Conservation (phyloP, 2,113 vertebrate genomes). For the Lasiurus borealis region DNA sequence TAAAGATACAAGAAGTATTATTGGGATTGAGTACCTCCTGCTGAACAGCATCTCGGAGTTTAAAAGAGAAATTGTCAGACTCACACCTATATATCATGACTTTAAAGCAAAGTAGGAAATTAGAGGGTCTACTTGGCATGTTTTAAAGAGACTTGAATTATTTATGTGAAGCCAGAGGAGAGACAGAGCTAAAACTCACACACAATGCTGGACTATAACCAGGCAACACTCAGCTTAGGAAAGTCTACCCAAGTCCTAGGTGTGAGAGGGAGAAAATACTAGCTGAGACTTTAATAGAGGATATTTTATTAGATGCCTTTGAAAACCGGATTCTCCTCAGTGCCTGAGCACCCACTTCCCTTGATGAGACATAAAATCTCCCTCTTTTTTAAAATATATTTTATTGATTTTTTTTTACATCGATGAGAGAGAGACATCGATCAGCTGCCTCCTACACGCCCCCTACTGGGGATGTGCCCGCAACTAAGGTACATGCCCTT, state of each 20-base stretch:
- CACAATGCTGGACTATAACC: not conserved
- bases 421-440: too few relatives aligned
- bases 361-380: not conserved
- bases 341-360: not conserved
- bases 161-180: not conserved
- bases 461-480: too few relatives aligned
- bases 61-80: not conserved
- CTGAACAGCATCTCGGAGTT: not conserved
- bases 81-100: not conserved
- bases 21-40: not conserved
- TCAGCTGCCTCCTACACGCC: too few relatives aligned
- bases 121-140: not conserved
- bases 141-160: not conserved
- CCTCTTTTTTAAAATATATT: too few relatives aligned
- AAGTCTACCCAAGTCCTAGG: not conserved
- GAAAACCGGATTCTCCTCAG: not conserved
- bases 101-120: slow-evolving; percentile 3
- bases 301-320: not conserved
- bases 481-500: too few relatives aligned
- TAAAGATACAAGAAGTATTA: not conserved
- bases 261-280: not conserved
- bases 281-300: not conserved
- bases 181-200: not conserved
- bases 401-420: too few relatives aligned
- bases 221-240: not conserved